These are phyloP conservation scores for Hypothenemus hampei DNA, from an alignment of 1,140 invertebrate genomes.

Conservation along the genomic window DNA sequence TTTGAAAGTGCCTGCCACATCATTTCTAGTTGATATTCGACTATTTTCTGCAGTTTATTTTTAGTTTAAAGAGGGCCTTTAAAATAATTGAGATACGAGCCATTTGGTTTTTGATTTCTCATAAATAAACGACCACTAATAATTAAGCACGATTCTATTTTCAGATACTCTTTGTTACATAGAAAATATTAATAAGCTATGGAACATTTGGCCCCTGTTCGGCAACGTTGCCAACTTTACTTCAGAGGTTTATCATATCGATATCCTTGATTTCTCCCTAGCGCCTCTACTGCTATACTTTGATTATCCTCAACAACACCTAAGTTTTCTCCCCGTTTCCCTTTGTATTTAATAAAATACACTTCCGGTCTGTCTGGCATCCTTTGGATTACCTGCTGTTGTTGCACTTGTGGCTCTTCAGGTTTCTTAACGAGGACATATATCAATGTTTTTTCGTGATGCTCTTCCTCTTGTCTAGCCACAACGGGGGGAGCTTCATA, in stretches of 20 bases:
- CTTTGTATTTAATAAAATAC: constrained; percentile 84
- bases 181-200: background rate
- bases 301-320: too few relatives aligned
- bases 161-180: background rate
- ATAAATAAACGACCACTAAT: constrained; percentile 17
- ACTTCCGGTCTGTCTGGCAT: constrained; percentile 80
- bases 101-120: constrained; percentile 26
- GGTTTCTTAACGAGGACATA: constrained; percentile 85
- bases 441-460: constrained; percentile 82
- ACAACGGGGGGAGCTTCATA: constrained; percentile 73
- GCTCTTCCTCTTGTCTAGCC: constrained; percentile 59
- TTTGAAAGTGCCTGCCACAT: too few relatives aligned
- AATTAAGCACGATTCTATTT: constrained; percentile 3
- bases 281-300: too few relatives aligned
- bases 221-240: too few relatives aligned
- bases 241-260: constrained; percentile 10
- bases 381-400: constrained; percentile 69
- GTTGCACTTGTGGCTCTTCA: constrained; percentile 68
- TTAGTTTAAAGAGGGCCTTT: constrained; percentile 13
- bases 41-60: too few relatives aligned
- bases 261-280: constrained; percentile 8
- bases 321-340: too few relatives aligned
- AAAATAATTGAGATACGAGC: constrained; percentile 24
- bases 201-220: background rate
- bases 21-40: too few relatives aligned